Evolutionary conservation across 2,113 vertebrate species (phyloP), one percentile per base, ranked within the genome.

Genomic region (Ciconia stormi): DNA sequence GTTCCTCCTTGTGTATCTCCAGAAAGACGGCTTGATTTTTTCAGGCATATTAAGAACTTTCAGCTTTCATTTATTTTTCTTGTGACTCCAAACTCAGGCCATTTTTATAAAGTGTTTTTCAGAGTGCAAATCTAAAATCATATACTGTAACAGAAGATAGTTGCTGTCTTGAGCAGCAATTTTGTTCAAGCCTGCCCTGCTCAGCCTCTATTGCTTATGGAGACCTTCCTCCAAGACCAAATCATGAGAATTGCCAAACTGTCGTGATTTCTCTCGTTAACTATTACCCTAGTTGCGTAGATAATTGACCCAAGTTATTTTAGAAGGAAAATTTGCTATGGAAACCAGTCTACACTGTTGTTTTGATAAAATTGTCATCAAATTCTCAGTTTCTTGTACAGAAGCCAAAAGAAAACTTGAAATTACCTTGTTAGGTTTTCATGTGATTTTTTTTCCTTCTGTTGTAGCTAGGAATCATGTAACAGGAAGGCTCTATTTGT

Each of bases 241-340:
- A 70, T 38, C 0, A 30, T 22, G 21, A 36, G 11, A 81, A 78
- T 5, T 70, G 44, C 36, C 20, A 66, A 69, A 66, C 11, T 52
- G 5, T 22, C 74, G 16, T 38, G 29, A 70, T 46, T 66, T 65
- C 61, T 84, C 55, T 47, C 26, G 29, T 56, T 23, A 56, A 4
- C 40, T 62, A 17, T 44, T 71, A 34, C 9, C 5, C 4, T 42
- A n/a, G 17, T 66, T 84, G 32, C 2, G 2, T 12, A 67, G 19
- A 10, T 13, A 63, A 62, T 23, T 0, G 0, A 34, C 5, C 5
- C 22, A 10, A 77, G 25, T 32, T 71, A 62, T 38, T 86, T 92
- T 50, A 76, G 56, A 82, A 63, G 23, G 29, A 66, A 87, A 87
- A 32, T 10, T 32, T 95, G 17, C 29, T n/a, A 9, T 18, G 38